A percentile compares a stretch with the other conserved stretches of the same genome.
Conservation (phyloP, 2,797 vertebrate genomes). For the Pteropus rufus region DNA sequence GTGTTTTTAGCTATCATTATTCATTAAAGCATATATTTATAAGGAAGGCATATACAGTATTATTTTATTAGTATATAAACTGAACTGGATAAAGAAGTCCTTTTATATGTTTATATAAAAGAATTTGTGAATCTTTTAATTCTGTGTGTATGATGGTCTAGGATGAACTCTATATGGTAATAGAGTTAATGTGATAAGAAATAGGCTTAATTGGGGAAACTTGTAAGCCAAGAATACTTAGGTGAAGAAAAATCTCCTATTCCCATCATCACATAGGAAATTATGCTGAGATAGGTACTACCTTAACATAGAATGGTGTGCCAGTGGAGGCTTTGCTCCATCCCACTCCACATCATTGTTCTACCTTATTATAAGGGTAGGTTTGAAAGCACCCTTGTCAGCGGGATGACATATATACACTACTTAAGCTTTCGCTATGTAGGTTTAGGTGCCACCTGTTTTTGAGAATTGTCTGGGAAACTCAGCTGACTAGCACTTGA, state of each 20-base stretch:
- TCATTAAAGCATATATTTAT: constrained; percentile 23
- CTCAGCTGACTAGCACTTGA: not conserved
- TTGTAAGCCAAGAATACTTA: not conserved
- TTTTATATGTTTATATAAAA: constrained; percentile 23
- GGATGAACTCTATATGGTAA: not conserved
- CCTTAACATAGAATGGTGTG: not conserved
- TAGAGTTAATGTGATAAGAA: not conserved
- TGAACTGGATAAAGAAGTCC: not conserved
- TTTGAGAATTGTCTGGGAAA: not conserved
- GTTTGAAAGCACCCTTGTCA: not conserved
- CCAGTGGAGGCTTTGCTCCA: not conserved
- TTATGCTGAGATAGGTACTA: not conserved
- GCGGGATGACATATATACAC: not conserved
- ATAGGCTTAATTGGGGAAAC: not conserved
- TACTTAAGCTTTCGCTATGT: not conserved
- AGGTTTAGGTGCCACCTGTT: not conserved
- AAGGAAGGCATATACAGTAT: constrained; percentile 9
- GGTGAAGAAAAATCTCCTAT: not conserved
- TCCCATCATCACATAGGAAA: not conserved
- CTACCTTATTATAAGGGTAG: not conserved
- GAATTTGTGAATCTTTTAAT: constrained; percentile 8
- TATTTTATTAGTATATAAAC: constrained; percentile 13
- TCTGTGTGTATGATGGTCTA: not conserved
- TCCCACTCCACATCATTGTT: not conserved
- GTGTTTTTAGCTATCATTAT: constrained; percentile 25